A percentile compares a stretch with the other conserved stretches of the same genome.
These are phyloP conservation scores for Lepidotrigona ventralis DNA, from an alignment of 1,140 invertebrate genomes.

Conservation along the genomic window DNA sequence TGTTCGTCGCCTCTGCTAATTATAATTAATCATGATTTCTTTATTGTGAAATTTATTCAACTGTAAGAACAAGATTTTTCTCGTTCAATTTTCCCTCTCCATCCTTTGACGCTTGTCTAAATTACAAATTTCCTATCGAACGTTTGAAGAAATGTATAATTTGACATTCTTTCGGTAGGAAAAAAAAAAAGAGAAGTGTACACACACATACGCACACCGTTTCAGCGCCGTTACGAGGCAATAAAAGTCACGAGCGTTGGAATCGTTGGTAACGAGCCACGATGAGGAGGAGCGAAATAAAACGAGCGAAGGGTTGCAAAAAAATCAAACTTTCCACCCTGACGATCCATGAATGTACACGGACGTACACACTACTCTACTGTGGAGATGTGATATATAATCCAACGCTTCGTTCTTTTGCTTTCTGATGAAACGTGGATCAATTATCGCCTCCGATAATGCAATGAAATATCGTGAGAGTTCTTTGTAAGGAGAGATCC, in stretches of 20 bases:
- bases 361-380: too few relatives aligned
- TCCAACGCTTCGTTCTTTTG: too few relatives aligned
- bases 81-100: too few relatives aligned
- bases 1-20: background rate
- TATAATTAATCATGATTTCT: background rate
- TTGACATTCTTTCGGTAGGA: background rate
- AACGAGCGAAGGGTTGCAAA: too few relatives aligned
- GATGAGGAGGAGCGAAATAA: background rate
- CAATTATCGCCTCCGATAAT: too few relatives aligned
- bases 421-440: too few relatives aligned
- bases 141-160: background rate
- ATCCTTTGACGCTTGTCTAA: too few relatives aligned
- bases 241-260: background rate
- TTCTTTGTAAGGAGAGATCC: too few relatives aligned
- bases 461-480: too few relatives aligned
- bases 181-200: background rate
- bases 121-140: background rate
- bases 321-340: background rate
- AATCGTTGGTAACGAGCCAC: background rate
- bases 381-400: too few relatives aligned
- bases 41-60: background rate
- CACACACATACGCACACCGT: too few relatives aligned
- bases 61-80: too few relatives aligned
- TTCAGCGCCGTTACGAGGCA: background rate
- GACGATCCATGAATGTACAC: background rate